Conservation (phyloP, 2,888 invertebrate species). For the Halictus quadricinctus region DNA sequence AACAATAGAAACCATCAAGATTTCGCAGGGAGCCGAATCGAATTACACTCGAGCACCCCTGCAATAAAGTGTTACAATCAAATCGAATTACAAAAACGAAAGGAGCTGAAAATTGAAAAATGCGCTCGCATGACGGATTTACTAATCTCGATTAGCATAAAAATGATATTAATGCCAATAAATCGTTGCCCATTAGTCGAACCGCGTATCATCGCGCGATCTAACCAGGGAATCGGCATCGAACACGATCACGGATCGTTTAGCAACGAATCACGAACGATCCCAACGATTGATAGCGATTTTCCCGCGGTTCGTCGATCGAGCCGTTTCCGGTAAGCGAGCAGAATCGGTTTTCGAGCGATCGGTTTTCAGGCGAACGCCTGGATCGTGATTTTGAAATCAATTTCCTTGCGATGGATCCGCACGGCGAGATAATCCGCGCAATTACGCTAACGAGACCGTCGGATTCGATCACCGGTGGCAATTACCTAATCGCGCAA, state of each 20-base stretch:
- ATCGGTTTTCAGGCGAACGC: neutral
- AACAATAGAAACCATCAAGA: neutral
- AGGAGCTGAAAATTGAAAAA: neutral
- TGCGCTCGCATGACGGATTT: neutral
- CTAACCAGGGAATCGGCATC: neutral
- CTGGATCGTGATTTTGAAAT: slow-evolving; percentile 19
- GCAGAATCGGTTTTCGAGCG: neutral
- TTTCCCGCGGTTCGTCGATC: neutral
- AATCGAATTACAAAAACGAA: neutral
- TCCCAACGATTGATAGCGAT: neutral
- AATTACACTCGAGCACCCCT: neutral
- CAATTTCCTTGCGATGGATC: slow-evolving; percentile 10
- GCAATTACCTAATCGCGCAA: neutral
- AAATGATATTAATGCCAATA: neutral
- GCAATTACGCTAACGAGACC: slow-evolving; percentile 44
- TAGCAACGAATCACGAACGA: neutral
- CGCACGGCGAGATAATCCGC: neutral
- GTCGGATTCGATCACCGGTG: slow-evolving; percentile 14
- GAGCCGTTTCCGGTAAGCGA: neutral
- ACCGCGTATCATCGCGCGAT: neutral
- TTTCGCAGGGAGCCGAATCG: neutral
- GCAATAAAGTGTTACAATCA: neutral
- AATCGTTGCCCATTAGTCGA: neutral
- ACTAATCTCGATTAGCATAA: slow-evolving; percentile 1
- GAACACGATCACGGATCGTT: neutral